Conservation (phyloP, 2,888 invertebrate species). For the Anaspis maculata region DNA sequence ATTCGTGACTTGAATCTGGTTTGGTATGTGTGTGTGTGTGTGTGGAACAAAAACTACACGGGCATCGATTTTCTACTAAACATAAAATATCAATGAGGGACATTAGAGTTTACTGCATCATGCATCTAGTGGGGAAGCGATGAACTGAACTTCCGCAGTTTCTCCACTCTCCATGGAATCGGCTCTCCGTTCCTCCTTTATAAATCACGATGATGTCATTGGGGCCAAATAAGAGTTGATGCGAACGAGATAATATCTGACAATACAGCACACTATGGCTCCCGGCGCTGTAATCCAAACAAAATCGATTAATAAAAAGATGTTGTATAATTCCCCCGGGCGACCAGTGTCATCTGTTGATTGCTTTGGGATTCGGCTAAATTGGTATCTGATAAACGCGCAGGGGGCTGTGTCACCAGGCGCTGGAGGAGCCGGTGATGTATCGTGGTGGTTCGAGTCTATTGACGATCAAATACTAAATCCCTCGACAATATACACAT, state of each 20-base stretch:
- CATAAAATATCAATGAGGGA: too few relatives aligned
- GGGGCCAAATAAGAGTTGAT: slow-evolving; percentile 13
- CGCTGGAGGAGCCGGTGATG: slow-evolving; percentile 23
- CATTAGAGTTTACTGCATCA: too few relatives aligned
- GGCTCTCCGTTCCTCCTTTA: too few relatives aligned
- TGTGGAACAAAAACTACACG: too few relatives aligned
- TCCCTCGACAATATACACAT: slow-evolving; percentile 15
- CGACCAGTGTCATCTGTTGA: slow-evolving; percentile 38
- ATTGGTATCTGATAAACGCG: slow-evolving; percentile 26
- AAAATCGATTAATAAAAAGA: slow-evolving; percentile 40
- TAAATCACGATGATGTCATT: too few relatives aligned
- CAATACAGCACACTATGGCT: slow-evolving; percentile 25
- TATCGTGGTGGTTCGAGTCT: slow-evolving; percentile 21
- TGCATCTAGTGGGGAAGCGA: too few relatives aligned
- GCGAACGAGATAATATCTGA: slow-evolving; percentile 21
- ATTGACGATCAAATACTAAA: slow-evolving; percentile 26
- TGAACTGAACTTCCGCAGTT: too few relatives aligned
- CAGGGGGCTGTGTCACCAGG: slow-evolving; percentile 15
- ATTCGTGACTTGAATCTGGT: too few relatives aligned
- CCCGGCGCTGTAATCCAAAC: slow-evolving; percentile 32
- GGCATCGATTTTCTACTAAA: too few relatives aligned
- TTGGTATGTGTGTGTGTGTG: too few relatives aligned
- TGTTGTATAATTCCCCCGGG: slow-evolving; percentile 35
- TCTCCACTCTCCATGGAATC: slow-evolving; percentile 6
- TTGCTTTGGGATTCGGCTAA: slow-evolving; percentile 36